A percentile compares a stretch with the other conserved stretches of the same genome.
phyloP scores from a whole-genome alignment of 2,888 invertebrate species.

The Loripinus fragilis region DNA sequence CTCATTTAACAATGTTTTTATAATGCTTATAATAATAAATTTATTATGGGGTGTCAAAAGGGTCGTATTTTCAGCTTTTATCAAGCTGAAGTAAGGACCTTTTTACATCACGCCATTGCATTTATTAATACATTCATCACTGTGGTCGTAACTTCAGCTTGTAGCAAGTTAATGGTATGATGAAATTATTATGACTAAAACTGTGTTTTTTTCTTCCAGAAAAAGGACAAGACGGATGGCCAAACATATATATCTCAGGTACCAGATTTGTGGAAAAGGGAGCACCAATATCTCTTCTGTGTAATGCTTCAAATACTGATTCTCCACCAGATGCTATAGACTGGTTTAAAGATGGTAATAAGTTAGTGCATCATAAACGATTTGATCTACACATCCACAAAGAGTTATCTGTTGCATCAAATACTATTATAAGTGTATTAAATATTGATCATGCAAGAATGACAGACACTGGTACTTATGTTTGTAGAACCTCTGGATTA shows the following conservation, averaged over 20 bases:
- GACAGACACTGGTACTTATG: constrained; percentile 62
- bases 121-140: too few relatives aligned
- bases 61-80: too few relatives aligned
- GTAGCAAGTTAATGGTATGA: too few relatives aligned
- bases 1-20: too few relatives aligned
- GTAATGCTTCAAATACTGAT: constrained; percentile 60
- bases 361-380: constrained; percentile 34
- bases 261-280: constrained; percentile 61
- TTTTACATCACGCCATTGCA: too few relatives aligned
- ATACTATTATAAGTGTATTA: constrained; percentile 55
- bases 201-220: background rate
- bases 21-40: too few relatives aligned
- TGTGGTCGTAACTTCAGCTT: too few relatives aligned
- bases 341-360: constrained; percentile 65
- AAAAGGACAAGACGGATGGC: constrained; percentile 7
- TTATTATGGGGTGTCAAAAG: too few relatives aligned
- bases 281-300: constrained; percentile 50
- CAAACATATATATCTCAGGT: constrained; percentile 61
- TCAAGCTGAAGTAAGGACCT: too few relatives aligned
- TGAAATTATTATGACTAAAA: too few relatives aligned
- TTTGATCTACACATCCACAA: constrained; percentile 53
- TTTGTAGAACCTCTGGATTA: constrained; percentile 61
- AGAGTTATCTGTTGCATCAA: constrained; percentile 51
- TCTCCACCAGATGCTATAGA: constrained; percentile 59
- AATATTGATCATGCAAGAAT: constrained; percentile 52